These are phyloP conservation scores for Lutjanus erythropterus DNA, from an alignment of 2,113 vertebrate genomes.

Conservation along the genomic window DNA sequence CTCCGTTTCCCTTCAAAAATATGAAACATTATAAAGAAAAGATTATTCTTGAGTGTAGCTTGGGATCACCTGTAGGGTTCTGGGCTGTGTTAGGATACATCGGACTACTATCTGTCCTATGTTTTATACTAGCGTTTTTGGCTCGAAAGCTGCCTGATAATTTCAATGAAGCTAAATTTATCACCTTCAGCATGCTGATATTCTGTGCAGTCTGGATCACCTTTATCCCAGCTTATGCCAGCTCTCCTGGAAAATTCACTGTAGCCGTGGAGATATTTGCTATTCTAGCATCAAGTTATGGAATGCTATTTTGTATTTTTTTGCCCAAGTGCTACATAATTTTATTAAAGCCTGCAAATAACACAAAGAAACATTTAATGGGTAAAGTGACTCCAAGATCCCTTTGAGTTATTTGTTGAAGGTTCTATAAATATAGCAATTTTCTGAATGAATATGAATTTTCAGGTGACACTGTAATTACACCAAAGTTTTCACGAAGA, in stretches of 20 bases:
- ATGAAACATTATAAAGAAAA: slow-evolving; percentile 75
- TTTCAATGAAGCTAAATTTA: slow-evolving; percentile 83
- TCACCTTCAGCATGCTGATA: slow-evolving; percentile 85
- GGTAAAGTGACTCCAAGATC: slow-evolving; percentile 62
- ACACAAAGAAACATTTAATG: slow-evolving; percentile 83
- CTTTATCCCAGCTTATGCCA: slow-evolving; percentile 84
- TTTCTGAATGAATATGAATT: background rate
- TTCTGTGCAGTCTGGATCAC: slow-evolving; percentile 84
- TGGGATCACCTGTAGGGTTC: slow-evolving; percentile 80
- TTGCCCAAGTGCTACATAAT: slow-evolving; percentile 84
- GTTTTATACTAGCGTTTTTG: slow-evolving; percentile 81
- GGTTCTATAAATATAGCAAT: background rate
- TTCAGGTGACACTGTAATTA: background rate
- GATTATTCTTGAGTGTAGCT: slow-evolving; percentile 81
- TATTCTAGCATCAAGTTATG: slow-evolving; percentile 84
- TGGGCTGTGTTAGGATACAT: slow-evolving; percentile 85
- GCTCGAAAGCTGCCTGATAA: slow-evolving; percentile 81
- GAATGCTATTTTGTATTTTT: slow-evolving; percentile 84
- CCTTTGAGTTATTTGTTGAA: slow-evolving; percentile 43
- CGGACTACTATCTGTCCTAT: slow-evolving; percentile 77
- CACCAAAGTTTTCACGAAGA: background rate
- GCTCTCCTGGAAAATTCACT: slow-evolving; percentile 84
- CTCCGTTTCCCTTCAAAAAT: slow-evolving; percentile 81
- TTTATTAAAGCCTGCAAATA: slow-evolving; percentile 83
- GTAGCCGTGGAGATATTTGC: slow-evolving; percentile 86